Evolutionary conservation across 2,113 vertebrate genomes (phyloP).

Genomic region (Gymnogyps californianus): DNA sequence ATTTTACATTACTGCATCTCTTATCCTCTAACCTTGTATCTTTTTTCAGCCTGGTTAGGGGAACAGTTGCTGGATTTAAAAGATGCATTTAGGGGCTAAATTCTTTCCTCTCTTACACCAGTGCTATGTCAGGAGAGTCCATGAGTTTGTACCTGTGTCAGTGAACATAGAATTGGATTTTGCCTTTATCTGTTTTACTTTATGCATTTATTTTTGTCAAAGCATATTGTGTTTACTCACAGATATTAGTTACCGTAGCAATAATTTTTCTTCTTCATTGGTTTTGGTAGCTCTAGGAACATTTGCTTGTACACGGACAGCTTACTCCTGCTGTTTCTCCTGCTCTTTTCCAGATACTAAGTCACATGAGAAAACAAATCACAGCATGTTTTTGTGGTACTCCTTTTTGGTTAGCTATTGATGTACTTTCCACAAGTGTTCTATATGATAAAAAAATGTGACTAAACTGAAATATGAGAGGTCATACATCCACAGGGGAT

Average conservation of each 20-base stretch:
- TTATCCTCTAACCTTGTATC: neutral
- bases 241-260: neutral
- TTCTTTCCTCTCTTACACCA: neutral
- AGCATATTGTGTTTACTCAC: neutral
- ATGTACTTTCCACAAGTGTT: neutral
- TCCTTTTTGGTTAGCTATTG: neutral
- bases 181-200: neutral
- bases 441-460: neutral
- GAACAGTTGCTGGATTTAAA: neutral
- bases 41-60: neutral
- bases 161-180: neutral
- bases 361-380: neutral
- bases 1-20: neutral
- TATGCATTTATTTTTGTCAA: neutral
- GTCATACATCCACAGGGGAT: neutral
- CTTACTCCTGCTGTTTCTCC: neutral
- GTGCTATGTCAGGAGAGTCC: neutral
- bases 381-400: neutral
- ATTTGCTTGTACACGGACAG: neutral
- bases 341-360: neutral
- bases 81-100: neutral
- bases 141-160: neutral
- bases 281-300: constrained; percentile 1
- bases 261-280: neutral
- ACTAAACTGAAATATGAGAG: neutral